Base-by-base conservation (phyloP, 2,113 vertebrate species). In the Charadrius vociferus region DNA sequence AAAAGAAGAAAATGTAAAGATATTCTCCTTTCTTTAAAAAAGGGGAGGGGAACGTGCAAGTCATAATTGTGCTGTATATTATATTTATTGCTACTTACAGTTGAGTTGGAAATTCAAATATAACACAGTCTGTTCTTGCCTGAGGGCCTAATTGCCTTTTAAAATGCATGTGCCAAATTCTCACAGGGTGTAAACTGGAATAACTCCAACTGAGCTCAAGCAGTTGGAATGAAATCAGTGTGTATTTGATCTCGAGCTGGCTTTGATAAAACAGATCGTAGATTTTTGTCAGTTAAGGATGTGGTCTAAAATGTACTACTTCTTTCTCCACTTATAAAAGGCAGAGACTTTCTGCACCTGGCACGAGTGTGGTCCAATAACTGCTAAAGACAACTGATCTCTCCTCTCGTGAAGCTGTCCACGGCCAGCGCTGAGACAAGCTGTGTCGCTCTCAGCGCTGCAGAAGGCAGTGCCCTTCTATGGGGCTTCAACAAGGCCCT, bases 241-340 rank as follows among this genome's bases (percentile, higher is more conserved):
- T 94, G 81, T 36, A 93, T 97, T 97, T 97, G 94, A 95, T 97
- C 90, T 88, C 71, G 65, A 92, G 67, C 86, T 81, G 80, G 82
- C 94, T 95, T 96, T 96, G 92, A 93, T 93, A 95, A 81, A 95
- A 80, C 27, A 95, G 92, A 96, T 96, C 82, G 75, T 2, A 94
- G 95, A 92, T 90, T 94, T 93, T 67, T 96, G 86, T 90, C 92
- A 92, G 92, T 91, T 95, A 86, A 81, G 82, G 45, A 55, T 70
- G 78, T 12, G 23, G 68, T 81, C 81, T 93, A 75, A 84, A 92
- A 72, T 2, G 11, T 45, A 43, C 68, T 65, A 34, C 61, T 96
- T 88, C 53, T 74, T 80, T 86, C 63, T 86, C 63, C 32, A 34
- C 34, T 70, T 93, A 52, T 2, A 83, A 80, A 88, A 92, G 36